Evolutionary conservation across 2,797 vertebrate species (phyloP).

Genomic region (Melanogrammus aeglefinus): DNA sequence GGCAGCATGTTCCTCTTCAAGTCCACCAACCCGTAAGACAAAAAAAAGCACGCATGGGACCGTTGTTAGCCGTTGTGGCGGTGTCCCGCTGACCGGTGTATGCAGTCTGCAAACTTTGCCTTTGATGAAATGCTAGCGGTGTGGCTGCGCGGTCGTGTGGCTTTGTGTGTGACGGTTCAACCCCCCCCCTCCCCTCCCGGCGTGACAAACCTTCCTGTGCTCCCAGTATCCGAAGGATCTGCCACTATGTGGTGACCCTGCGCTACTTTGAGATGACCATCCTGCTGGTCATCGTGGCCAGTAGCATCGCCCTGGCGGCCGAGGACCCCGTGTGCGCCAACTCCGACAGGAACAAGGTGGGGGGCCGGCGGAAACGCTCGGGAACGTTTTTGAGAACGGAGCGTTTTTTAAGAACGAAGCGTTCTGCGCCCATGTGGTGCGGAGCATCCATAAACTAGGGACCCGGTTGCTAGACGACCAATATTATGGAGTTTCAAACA

Average conservation of each 20-base stretch:
- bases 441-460: neutral
- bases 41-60: neutral
- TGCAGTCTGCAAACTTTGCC: neutral
- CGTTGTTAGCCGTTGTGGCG: neutral
- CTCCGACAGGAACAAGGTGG: conserved; percentile 94
- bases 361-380: conserved; percentile 29
- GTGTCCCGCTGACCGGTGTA: neutral
- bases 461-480: neutral
- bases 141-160: neutral
- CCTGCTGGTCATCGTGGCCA: conserved; percentile 95
- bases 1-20: conserved; percentile 99
- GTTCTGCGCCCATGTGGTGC: neutral
- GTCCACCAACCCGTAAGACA: conserved; percentile 93
- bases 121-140: neutral
- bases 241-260: conserved; percentile 93
- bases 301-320: conserved; percentile 94
- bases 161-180: neutral
- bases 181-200: no score
- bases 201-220: neutral
- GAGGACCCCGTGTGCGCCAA: conserved; percentile 95
- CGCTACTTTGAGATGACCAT: conserved; percentile 99
- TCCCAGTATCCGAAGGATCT: conserved; percentile 86
- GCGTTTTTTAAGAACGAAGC: no score
- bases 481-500: neutral
- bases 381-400: neutral